Evolutionary conservation across 1,140 invertebrate species (phyloP).

Genomic region (Trichonephila inaurata): DNA sequence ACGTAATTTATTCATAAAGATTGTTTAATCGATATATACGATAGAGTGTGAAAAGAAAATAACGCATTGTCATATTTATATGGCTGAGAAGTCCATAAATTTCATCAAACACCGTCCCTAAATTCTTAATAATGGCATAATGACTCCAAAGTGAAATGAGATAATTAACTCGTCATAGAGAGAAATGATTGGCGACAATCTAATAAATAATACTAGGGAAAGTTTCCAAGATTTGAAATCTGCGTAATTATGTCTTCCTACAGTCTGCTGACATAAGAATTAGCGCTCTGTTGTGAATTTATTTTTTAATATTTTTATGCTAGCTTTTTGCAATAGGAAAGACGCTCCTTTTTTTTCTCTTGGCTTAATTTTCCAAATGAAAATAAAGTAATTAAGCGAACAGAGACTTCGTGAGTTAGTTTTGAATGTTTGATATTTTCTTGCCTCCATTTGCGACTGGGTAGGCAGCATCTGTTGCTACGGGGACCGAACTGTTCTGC

Average conservation of each 20-base stretch:
- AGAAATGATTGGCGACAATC: slow-evolving; percentile 20
- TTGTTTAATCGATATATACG: too few species aligned
- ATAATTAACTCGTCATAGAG: slow-evolving; percentile 46
- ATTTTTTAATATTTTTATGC: neutral
- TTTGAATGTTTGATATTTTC: neutral
- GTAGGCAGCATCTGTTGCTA: slow-evolving; percentile 14
- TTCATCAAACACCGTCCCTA: neutral
- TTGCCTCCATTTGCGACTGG: slow-evolving; percentile 14
- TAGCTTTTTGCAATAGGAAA: too few species aligned
- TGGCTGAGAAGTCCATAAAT: neutral
- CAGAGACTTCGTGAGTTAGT: neutral
- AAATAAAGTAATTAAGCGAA: slow-evolving; percentile 56
- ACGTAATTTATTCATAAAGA: too few species aligned
- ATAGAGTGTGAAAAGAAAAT: too few species aligned
- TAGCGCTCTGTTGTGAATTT: neutral
- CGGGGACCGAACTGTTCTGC: neutral
- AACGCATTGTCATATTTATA: neutral
- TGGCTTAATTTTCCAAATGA: neutral
- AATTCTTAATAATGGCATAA: slow-evolving; percentile 18
- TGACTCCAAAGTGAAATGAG: slow-evolving; percentile 29
- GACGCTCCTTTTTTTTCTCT: neutral
- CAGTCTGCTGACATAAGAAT: slow-evolving; percentile 37
- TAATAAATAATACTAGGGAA: slow-evolving; percentile 38
- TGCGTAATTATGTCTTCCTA: slow-evolving; percentile 24
- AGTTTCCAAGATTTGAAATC: neutral